Conservation (phyloP, 2,888 invertebrate species). For the Glomeris marginata region DNA sequence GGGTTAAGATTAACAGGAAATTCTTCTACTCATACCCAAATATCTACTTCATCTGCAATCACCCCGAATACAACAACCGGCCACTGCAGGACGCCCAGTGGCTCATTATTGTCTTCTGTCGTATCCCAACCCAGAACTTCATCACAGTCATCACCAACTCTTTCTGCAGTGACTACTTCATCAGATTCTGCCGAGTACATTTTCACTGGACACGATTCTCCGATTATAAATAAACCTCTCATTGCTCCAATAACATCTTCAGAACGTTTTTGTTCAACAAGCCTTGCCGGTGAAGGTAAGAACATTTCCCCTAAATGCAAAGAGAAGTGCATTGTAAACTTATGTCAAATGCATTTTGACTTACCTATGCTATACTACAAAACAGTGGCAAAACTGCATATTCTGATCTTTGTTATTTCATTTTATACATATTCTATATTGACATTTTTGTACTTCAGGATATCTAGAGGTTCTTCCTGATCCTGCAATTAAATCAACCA, state of each 20-base stretch:
- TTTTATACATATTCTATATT: background rate
- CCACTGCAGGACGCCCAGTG: background rate
- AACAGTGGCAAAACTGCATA: no score
- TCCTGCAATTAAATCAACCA: background rate
- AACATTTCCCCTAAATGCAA: no score
- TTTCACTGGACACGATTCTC: constrained; percentile 1
- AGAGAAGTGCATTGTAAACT: no score
- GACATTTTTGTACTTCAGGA: constrained; percentile 5
- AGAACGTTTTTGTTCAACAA: background rate
- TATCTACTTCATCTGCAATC: no score
- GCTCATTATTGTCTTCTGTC: background rate
- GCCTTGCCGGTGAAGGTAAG: no score
- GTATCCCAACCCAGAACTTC: constrained; percentile 2
- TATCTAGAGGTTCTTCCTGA: constrained; percentile 14
- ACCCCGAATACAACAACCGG: background rate
- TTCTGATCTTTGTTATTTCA: background rate
- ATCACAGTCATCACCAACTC: constrained; percentile 3
- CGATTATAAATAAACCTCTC: background rate
- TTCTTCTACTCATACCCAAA: background rate
- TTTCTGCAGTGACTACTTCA: constrained; percentile 1
- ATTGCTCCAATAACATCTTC: background rate
- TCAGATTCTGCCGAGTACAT: constrained; percentile 8
- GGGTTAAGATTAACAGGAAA: background rate
- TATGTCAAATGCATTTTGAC: background rate
- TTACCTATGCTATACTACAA: background rate